phyloP scores from a whole-genome alignment of 2,113 vertebrate genomes.

The Myotis lucifugus region DNA sequence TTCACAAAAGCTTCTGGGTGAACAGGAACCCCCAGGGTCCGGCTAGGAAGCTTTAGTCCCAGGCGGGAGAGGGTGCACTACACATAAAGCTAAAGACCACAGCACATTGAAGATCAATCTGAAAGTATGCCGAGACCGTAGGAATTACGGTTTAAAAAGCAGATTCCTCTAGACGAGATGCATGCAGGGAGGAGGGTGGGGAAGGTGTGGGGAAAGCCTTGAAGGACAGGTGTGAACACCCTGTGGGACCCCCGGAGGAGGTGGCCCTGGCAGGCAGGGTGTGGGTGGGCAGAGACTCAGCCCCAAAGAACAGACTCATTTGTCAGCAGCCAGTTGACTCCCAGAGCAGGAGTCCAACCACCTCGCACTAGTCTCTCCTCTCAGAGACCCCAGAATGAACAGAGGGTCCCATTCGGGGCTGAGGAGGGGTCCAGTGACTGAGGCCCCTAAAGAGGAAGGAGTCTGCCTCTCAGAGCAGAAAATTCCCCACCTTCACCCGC shows the following conservation, averaged over 20 bases:
- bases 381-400: background rate
- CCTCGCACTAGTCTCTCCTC: background rate
- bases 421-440: background rate
- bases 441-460: background rate
- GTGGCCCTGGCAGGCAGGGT: too few species aligned
- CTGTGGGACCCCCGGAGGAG: background rate
- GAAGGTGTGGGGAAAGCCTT: background rate
- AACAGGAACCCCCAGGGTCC: background rate
- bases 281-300: background rate
- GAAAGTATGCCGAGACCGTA: background rate
- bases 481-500: background rate
- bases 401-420: background rate
- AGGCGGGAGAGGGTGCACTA: background rate
- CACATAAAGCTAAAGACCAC: background rate
- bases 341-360: background rate
- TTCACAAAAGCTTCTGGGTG: background rate
- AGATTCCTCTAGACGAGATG: background rate
- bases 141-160: background rate
- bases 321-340: background rate
- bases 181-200: rapidly evolving
- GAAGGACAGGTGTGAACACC: background rate
- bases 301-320: background rate
- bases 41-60: background rate
- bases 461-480: background rate
- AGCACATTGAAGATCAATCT: background rate